These are phyloP conservation scores for Tetranychus cinnabarinus DNA, from an alignment of 1,140 invertebrate species.

Conservation along the genomic window DNA sequence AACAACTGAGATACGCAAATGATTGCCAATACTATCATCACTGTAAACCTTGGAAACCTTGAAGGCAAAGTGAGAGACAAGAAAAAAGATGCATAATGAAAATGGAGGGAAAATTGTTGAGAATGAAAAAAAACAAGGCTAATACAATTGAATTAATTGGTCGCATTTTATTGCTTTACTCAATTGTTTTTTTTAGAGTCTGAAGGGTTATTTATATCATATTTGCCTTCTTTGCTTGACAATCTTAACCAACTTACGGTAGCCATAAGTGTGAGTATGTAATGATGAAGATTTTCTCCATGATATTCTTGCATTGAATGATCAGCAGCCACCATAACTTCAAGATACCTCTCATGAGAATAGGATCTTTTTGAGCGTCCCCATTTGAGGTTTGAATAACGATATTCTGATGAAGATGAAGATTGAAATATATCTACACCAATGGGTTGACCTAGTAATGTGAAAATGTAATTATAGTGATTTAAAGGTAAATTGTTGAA, in stretches of 20 bases:
- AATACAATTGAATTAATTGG: background rate
- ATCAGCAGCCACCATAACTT: slow-evolving; percentile 55
- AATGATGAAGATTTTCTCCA: slow-evolving; percentile 31
- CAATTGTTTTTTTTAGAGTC: background rate
- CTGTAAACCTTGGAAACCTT: slow-evolving; percentile 50
- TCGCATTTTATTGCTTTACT: background rate
- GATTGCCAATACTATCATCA: slow-evolving; percentile 53
- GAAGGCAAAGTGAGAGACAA: slow-evolving; percentile 3
- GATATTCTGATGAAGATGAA: no score
- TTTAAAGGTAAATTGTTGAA: no score
- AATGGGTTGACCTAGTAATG: no score
- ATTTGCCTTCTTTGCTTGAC: background rate
- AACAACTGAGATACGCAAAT: slow-evolving; percentile 47
- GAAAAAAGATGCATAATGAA: background rate
- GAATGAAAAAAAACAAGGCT: background rate
- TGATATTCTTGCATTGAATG: slow-evolving; percentile 50
- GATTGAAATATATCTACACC: no score
- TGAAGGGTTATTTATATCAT: background rate
- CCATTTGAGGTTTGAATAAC: no score
- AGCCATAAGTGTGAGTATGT: slow-evolving; percentile 53
- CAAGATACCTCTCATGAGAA: slow-evolving; percentile 41
- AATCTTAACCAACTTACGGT: slow-evolving; percentile 30
- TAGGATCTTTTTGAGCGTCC: slow-evolving; percentile 11
- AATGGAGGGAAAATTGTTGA: background rate
- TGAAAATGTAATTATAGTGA: no score